These are phyloP conservation scores for Acrobasis consociella DNA, from an alignment of 2,888 invertebrate genomes.

Conservation along the genomic window DNA sequence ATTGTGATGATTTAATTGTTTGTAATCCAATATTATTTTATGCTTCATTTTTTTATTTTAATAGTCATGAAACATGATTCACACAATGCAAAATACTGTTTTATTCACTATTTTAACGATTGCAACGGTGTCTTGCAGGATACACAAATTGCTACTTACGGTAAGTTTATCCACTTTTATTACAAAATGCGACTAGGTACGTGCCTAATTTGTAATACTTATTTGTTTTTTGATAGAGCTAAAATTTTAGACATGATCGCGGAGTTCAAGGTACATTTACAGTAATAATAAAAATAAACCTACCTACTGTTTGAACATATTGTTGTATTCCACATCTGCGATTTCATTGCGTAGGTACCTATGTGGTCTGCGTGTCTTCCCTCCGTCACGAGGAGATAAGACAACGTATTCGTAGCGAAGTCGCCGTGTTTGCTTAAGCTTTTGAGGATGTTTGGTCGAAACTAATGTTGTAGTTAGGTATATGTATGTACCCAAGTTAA, in stretches of 20 bases:
- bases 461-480: too few relatives aligned
- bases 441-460: too few relatives aligned
- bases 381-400: too few relatives aligned
- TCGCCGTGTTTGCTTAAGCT: too few relatives aligned
- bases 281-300: neutral
- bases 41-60: slow-evolving; percentile 25
- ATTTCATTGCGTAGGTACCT: too few relatives aligned
- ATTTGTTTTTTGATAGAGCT: neutral
- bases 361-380: too few relatives aligned
- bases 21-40: slow-evolving; percentile 2
- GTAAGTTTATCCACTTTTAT: slow-evolving; percentile 43
- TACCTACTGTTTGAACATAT: neutral
- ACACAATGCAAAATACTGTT: slow-evolving; percentile 43
- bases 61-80: slow-evolving; percentile 64
- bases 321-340: too few relatives aligned
- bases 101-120: slow-evolving; percentile 46
- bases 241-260: neutral
- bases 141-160: slow-evolving; percentile 71
- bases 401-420: too few relatives aligned
- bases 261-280: neutral
- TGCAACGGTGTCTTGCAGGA: slow-evolving; percentile 59
- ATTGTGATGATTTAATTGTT: neutral
- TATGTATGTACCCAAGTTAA: too few relatives aligned
- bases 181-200: slow-evolving; percentile 1
- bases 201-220: slow-evolving; percentile 6